phyloP scores from a whole-genome alignment of 2,113 vertebrate genomes.

The Dicrurus megarhynchus region DNA sequence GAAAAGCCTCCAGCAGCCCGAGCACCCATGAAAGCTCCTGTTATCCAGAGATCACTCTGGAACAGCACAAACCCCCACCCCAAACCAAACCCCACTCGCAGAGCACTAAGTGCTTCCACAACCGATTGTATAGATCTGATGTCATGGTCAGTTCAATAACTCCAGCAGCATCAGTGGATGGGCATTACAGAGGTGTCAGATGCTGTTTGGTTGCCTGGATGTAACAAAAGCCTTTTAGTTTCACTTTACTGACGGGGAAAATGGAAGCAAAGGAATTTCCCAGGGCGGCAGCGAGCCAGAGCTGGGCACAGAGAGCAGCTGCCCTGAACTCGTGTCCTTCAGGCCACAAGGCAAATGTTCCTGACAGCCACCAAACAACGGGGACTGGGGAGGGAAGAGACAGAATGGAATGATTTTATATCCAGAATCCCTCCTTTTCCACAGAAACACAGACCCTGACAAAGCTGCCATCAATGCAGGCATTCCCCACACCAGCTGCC shows the following conservation, averaged over 20 bases:
- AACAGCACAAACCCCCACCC: not conserved
- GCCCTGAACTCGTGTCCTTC: not conserved
- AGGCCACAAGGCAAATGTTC: not conserved
- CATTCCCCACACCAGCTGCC: not conserved
- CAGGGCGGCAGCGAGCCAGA: not conserved
- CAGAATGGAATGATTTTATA: not conserved
- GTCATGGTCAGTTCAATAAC: not conserved
- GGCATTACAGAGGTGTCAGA: not conserved
- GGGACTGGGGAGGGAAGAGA: not conserved
- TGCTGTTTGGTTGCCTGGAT: not conserved
- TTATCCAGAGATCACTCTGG: not conserved
- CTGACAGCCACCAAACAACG: not conserved
- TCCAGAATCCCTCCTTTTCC: not conserved
- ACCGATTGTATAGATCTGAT: not conserved
- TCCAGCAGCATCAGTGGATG: not conserved
- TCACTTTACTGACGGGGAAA: slow-evolving; percentile 21
- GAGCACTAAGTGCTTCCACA: not conserved
- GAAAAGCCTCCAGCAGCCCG: not conserved
- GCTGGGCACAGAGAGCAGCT: not conserved
- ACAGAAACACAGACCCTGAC: not conserved
- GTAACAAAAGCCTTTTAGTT: slow-evolving; percentile 10
- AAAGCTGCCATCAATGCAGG: not conserved
- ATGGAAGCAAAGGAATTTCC: not conserved
- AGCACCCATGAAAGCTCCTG: not conserved
- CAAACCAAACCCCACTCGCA: not conserved